These are phyloP conservation scores for Monodelphis domestica DNA, from an alignment of 2,797 vertebrate genomes.

Conservation along the genomic window DNA sequence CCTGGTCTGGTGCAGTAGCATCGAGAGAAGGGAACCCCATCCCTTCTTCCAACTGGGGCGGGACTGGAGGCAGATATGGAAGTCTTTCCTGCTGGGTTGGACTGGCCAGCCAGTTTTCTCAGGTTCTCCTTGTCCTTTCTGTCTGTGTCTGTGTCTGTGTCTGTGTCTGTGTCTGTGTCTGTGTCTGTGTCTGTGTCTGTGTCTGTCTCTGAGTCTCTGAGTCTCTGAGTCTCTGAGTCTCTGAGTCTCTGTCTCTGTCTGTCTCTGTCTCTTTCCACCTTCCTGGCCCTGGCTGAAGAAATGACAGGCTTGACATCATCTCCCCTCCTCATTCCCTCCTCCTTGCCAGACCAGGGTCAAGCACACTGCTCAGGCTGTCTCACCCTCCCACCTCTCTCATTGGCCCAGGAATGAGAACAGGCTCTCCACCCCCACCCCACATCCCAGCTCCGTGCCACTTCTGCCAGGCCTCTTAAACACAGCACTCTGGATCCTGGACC, in stretches of 20 bases:
- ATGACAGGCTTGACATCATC: not conserved
- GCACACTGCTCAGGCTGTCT: not conserved
- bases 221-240: not conserved
- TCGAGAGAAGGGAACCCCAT: not conserved
- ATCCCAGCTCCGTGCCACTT: rapidly evolving
- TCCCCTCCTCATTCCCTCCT: not conserved
- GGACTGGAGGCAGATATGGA: not conserved
- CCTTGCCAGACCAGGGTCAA: not conserved
- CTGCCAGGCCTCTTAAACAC: not conserved
- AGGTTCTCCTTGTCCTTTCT: too few relatives aligned
- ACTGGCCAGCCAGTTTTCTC: too few relatives aligned
- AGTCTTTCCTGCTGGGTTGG: too few relatives aligned
- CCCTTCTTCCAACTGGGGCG: not conserved
- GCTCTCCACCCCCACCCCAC: too few relatives aligned
- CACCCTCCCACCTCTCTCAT: not conserved
- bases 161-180: too few relatives aligned
- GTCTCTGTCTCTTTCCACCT: not conserved
- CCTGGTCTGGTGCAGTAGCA: not conserved
- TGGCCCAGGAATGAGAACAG: not conserved
- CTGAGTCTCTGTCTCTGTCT: not conserved
- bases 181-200: not conserved
- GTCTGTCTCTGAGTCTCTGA: not conserved
- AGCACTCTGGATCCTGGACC: not conserved
- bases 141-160: too few relatives aligned
- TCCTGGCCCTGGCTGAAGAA: not conserved